Evolutionary conservation across 2,113 vertebrate species (phyloP).

Genomic region (Macaca mulatta): DNA sequence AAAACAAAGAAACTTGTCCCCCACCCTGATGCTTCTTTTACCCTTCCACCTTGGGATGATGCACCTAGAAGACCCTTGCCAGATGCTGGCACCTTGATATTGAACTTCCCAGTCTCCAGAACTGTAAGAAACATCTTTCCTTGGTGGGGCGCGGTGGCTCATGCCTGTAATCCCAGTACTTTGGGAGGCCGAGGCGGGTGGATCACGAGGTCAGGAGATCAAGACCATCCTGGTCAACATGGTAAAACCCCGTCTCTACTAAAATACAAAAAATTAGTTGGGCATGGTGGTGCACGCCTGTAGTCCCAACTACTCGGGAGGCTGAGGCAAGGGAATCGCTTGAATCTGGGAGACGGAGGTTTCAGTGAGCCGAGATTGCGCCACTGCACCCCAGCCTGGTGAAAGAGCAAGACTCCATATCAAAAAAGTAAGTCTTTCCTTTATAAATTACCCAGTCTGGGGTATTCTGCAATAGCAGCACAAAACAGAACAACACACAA

Average conservation of each 20-base stretch:
- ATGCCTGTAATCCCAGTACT: no score
- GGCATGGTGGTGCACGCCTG: rapidly evolving
- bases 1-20: background rate
- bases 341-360: no score
- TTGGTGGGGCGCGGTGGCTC: rapidly evolving
- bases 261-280: no score
- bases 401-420: no score
- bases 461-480: background rate
- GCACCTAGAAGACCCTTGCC: background rate
- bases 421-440: background rate
- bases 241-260: no score
- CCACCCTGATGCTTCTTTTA: background rate
- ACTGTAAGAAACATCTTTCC: background rate
- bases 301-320: no score
- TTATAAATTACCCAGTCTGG: background rate
- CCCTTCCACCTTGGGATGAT: background rate
- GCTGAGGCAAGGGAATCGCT: no score
- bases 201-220: no score
- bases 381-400: no score
- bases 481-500: background rate
- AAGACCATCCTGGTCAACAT: no score
- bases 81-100: background rate
- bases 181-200: no score
- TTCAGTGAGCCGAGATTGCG: no score
- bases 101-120: background rate